These are phyloP conservation scores for Aphis gossypii DNA, from an alignment of 1,140 invertebrate species.

Conservation along the genomic window DNA sequence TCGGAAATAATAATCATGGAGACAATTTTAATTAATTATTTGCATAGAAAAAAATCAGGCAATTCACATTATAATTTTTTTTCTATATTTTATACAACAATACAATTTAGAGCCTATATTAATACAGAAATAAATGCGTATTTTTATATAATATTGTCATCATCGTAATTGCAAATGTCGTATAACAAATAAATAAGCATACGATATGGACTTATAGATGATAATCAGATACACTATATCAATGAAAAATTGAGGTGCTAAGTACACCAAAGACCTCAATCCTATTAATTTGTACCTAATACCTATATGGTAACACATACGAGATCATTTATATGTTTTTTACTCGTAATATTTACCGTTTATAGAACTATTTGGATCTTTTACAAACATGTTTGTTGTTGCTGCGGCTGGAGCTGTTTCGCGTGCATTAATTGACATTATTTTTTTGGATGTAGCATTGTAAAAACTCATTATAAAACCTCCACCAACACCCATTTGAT, in stretches of 20 bases:
- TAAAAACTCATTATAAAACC: constrained; percentile 83
- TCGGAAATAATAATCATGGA: no score
- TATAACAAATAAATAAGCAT: no score
- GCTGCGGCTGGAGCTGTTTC: constrained; percentile 74
- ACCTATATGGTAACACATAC: no score
- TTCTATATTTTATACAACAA: not conserved
- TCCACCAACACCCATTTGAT: constrained; percentile 84
- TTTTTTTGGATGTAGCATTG: constrained; percentile 66
- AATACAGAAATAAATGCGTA: not conserved
- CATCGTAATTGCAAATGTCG: no score
- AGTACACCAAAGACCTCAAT: no score
- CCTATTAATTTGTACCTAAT: no score
- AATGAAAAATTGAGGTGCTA: no score
- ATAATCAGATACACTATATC: no score
- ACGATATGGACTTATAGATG: no score
- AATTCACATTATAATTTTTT: not conserved
- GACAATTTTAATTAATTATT: no score
- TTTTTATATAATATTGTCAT: no score
- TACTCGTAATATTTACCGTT: constrained; percentile 64
- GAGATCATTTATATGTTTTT: not conserved
- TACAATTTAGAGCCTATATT: not conserved
- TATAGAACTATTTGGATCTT: constrained; percentile 66
- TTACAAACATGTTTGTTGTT: constrained; percentile 70
- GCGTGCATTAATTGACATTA: constrained; percentile 71
- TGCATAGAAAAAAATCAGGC: no score